Base-by-base conservation (phyloP, 23 tunicate species). In the Clavelina lepadiformis region DNA sequence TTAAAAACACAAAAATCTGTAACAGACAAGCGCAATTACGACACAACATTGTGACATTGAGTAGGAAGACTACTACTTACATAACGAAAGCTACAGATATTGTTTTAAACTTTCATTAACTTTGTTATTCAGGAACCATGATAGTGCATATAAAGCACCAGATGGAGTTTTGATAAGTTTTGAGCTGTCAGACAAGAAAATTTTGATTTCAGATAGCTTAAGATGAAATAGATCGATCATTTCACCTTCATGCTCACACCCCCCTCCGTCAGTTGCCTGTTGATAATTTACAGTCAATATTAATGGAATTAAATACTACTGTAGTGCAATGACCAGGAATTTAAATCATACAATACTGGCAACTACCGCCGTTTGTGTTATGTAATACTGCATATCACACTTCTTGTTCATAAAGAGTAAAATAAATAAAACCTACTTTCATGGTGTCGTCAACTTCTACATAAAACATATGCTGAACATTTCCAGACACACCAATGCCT, bases 221-320 rank as follows among this genome's bases (percentile, higher is more conserved):
- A 84, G 32, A 25, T 76, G 35, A 35, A 20, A 38, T 20, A 60
- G 30, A 8, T 87, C 96, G 20, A 87, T 87, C 75, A 87, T 49
- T 36, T 87, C 96, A 3, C 77, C 88, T 67, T 87, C 96, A 21
- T 31, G 11, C 35, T 56, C 73, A 33, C 72, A 23, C 0, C 96
- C 96, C 28, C 96, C 96, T 2, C 96, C 96, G 24, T 55, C 81
- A 2, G 75, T 26, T 25, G 77, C 84, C 94, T 85, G 68, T 27
- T 24, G 8, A n/a, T n/a, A n/a, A n/a, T n/a, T n/a, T n/a, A n/a
- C n/a, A n/a, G n/a, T n/a, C n/a, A n/a, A n/a, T n/a, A n/a, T n/a
- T n/a, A n/a, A n/a, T n/a, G n/a, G n/a, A n/a, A n/a, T n/a, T n/a
- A n/a, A n/a, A n/a, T n/a, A n/a, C n/a, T n/a, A n/a, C n/a, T n/a